These are phyloP conservation scores for Ylistrum balloti DNA, from an alignment of 1,140 invertebrate species.

Conservation along the genomic window DNA sequence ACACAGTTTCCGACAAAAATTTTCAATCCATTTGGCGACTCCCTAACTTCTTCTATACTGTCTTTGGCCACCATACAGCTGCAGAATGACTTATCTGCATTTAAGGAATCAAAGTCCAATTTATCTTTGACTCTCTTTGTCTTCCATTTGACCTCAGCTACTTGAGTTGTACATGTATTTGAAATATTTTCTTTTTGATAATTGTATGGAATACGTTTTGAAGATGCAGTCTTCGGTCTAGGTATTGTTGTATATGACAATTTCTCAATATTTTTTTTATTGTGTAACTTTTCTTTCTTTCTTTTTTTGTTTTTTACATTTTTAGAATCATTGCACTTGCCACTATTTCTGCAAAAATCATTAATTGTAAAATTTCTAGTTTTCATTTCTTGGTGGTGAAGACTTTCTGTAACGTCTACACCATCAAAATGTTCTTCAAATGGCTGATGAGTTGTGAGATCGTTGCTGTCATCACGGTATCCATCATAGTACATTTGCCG, in stretches of 20 bases:
- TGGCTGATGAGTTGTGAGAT: neutral
- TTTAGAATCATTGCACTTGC: neutral
- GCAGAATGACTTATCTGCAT: slow-evolving; percentile 13
- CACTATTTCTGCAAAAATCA: neutral
- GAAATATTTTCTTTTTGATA: neutral
- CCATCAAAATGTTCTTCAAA: neutral
- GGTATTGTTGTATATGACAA: neutral
- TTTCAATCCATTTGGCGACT: neutral
- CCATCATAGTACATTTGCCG: neutral
- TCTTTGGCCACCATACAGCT: slow-evolving; percentile 11
- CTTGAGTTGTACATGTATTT: neutral
- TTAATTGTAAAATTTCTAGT: neutral
- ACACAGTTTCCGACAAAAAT: neutral
- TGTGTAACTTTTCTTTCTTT: neutral
- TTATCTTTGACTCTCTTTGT: neutral
- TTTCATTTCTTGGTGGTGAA: neutral
- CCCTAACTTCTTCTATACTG: neutral
- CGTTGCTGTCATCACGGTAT: neutral
- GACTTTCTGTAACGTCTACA: neutral
- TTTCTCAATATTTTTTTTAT: neutral
- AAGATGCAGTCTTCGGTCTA: neutral
- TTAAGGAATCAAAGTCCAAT: neutral
- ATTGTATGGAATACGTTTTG: neutral
- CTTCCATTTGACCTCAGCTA: neutral
- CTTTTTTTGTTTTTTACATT: neutral